Evolutionary conservation across 2,888 invertebrate species (phyloP), one percentile per base, ranked within the genome.

Genomic region (Erebia ligea): DNA sequence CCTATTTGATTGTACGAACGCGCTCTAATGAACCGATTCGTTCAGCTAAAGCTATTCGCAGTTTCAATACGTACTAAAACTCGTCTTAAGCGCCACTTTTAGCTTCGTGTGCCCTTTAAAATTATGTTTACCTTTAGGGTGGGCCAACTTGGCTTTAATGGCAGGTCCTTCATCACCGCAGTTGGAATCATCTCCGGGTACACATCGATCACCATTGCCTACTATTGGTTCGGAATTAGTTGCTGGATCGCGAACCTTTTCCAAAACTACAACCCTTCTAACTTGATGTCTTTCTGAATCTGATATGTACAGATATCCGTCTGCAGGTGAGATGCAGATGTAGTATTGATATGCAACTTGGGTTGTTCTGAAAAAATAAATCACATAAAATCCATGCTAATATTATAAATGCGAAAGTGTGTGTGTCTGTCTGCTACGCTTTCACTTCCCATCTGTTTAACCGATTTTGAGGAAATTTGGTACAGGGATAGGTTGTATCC

Each of bases 341-440:
- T 98, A 99, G 86, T 99, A 99, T 84, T 98, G 98, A 90, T 99
- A 99, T 42, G 98, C 98, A 11, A 99, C 98, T 93, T 98, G 98
- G 0, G 98, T 98, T 40, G 98, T 97, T 87, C 98, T 98, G 93
- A 61, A 95, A 94, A 74, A 74, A 76, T 57, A 70, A 67, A 15
- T 52, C 63, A n/a, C 19, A 34, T 2, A 54, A 8, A 19, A 19
- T 52, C n/a, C n/a, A n/a, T n/a, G n/a, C n/a, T n/a, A n/a, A n/a
- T n/a, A n/a, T n/a, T n/a, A n/a, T n/a, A n/a, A n/a, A n/a, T n/a
- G n/a, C n/a, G n/a, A n/a, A n/a, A n/a, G n/a, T n/a, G n/a, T n/a
- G n/a, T n/a, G n/a, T n/a, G n/a, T n/a, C n/a, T n/a, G n/a, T n/a
- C n/a, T n/a, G n/a, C n/a, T n/a, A n/a, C n/a, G n/a, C n/a, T n/a